Conservation (phyloP, 1,140 invertebrate species). For the Frieseomelitta varia region DNA sequence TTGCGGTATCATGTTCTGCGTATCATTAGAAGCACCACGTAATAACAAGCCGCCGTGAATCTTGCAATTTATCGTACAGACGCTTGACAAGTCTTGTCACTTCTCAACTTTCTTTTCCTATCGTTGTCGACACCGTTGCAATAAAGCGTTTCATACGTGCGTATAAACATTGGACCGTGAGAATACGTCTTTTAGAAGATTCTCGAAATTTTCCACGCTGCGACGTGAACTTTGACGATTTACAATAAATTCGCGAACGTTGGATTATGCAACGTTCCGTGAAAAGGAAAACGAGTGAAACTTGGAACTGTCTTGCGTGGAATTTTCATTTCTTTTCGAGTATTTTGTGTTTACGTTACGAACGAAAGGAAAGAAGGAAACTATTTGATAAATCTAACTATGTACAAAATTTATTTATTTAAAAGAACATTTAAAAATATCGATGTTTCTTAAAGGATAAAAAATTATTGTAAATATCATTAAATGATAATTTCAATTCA, state of each 20-base stretch:
- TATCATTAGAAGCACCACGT: conserved; percentile 27
- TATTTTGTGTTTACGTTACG: background rate
- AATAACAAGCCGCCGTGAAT: conserved; percentile 35
- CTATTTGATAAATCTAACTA: background rate
- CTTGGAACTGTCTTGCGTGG: background rate
- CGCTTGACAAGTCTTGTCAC: background rate
- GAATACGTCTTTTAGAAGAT: background rate
- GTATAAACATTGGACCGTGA: no score
- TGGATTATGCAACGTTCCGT: background rate
- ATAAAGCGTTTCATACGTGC: no score
- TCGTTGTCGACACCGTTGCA: background rate
- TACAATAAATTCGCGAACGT: background rate
- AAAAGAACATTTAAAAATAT: no score
- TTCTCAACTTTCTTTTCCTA: conserved; percentile 3
- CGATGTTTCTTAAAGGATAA: background rate
- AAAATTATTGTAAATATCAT: background rate
- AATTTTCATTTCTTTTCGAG: no score
- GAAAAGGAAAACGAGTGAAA: background rate
- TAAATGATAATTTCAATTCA: background rate
- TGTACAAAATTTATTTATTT: no score
- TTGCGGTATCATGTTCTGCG: conserved; percentile 22
- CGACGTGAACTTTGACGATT: background rate
- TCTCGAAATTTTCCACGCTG: background rate
- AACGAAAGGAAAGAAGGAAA: background rate
- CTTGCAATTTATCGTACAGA: conserved; percentile 14